phyloP scores from a whole-genome alignment of 2,888 invertebrate species.

The Mythimna ferrago region DNA sequence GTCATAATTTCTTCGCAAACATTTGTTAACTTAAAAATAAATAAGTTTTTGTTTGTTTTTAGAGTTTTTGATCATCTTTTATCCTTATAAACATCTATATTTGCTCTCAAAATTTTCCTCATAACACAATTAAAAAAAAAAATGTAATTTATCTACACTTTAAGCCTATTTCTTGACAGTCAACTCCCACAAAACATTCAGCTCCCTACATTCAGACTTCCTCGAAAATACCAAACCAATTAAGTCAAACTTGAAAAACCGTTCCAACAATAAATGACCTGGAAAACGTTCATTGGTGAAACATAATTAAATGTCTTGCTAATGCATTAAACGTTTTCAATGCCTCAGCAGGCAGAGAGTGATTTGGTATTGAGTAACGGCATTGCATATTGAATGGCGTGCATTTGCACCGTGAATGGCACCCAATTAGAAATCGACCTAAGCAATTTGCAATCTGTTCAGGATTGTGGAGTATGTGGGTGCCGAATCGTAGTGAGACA shows the following conservation, averaged over 20 bases:
- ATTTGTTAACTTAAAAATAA: too few species aligned
- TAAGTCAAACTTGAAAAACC: background rate
- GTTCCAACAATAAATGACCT: background rate
- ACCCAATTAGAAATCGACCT: constrained; percentile 53
- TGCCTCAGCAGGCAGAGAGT: background rate
- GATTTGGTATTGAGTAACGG: constrained; percentile 21
- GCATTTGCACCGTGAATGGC: constrained; percentile 50
- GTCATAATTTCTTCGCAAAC: too few species aligned
- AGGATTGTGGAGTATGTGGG: constrained; percentile 20
- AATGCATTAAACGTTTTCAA: background rate
- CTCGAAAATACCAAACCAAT: background rate
- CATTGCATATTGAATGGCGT: constrained; percentile 36
- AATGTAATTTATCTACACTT: too few species aligned
- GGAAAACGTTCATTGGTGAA: background rate
- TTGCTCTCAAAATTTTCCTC: too few species aligned
- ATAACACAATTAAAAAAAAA: too few species aligned
- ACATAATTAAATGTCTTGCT: constrained; percentile 11
- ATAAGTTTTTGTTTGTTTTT: too few species aligned
- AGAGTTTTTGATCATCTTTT: too few species aligned
- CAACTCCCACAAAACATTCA: background rate
- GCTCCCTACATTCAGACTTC: background rate
- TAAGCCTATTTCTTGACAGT: too few species aligned
- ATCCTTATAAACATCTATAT: too few species aligned
- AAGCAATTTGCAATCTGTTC: constrained; percentile 47
- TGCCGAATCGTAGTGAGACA: background rate